Percentiles rank a stretch among this genome's conserved stretches.
Evolutionary conservation across 2,888 invertebrate genomes (phyloP).

Genomic region (Calliphora vomitoria): DNA sequence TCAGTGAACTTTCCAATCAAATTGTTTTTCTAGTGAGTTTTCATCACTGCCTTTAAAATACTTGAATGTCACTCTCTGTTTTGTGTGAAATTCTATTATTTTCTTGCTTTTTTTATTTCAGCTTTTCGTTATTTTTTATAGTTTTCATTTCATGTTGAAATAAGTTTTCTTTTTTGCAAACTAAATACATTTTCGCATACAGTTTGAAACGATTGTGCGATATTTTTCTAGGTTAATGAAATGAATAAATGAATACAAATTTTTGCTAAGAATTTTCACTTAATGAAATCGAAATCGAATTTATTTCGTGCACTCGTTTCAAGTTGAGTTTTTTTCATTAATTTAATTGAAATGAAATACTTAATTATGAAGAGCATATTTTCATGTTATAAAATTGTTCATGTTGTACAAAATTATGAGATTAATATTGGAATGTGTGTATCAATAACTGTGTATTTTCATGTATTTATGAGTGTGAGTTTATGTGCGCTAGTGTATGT

Average conservation of each 20-base stretch:
- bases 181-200: constrained; percentile 4
- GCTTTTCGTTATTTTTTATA: background rate
- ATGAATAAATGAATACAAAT: constrained; percentile 54
- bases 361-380: constrained; percentile 18
- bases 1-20: constrained; percentile 82
- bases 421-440: background rate
- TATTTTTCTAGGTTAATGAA: constrained; percentile 55
- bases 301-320: background rate
- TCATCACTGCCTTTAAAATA: constrained; percentile 64
- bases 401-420: background rate
- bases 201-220: constrained; percentile 17
- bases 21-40: constrained; percentile 76
- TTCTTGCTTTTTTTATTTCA: constrained; percentile 17
- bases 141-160: constrained; percentile 42
- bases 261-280: constrained; percentile 16
- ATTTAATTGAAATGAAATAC: constrained; percentile 21
- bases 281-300: constrained; percentile 47
- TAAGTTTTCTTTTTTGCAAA: constrained; percentile 16
- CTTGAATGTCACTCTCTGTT: constrained; percentile 53
- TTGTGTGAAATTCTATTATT: constrained; percentile 54
- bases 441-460: background rate
- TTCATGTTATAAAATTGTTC: constrained; percentile 1
- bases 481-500: background rate
- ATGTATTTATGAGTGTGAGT: background rate
- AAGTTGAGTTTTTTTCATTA: constrained; percentile 14